phyloP scores from a whole-genome alignment of 2,888 invertebrate species.

The Schizaphis graminum region DNA sequence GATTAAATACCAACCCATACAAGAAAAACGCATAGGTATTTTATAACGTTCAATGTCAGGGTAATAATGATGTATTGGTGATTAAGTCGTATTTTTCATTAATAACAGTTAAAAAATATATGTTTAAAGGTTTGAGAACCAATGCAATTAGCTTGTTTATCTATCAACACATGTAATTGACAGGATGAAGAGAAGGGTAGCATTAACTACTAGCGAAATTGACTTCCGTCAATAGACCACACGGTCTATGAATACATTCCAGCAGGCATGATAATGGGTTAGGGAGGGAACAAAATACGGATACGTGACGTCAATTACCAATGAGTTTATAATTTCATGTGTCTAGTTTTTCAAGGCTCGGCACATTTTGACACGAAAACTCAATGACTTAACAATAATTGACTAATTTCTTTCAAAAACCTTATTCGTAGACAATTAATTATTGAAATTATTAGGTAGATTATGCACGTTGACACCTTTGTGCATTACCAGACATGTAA shows the following conservation, averaged over 20 bases:
- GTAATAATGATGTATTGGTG: background rate
- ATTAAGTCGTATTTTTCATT: background rate
- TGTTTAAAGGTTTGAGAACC: constrained; percentile 41
- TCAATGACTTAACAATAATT: constrained; percentile 37
- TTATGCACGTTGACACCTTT: background rate
- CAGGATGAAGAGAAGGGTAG: constrained; percentile 37
- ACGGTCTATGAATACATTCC: constrained; percentile 53
- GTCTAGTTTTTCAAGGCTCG: constrained; percentile 41
- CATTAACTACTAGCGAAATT: constrained; percentile 49
- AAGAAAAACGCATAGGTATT: background rate
- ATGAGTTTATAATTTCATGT: constrained; percentile 48
- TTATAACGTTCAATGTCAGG: background rate
- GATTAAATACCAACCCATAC: background rate
- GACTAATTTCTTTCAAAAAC: constrained; percentile 49
- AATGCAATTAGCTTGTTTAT: constrained; percentile 46
- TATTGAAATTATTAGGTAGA: background rate
- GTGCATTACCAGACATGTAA: background rate
- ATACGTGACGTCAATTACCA: constrained; percentile 55
- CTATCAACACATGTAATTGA: constrained; percentile 40
- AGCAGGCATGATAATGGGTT: constrained; percentile 42
- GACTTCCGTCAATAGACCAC: constrained; percentile 58
- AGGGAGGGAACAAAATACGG: constrained; percentile 44
- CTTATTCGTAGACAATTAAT: constrained; percentile 24
- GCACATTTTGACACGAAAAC: background rate
- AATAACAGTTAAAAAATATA: background rate